Evolutionary conservation across 2,113 vertebrate genomes (phyloP).

Genomic region (Hydrochoerus hydrochaeris): DNA sequence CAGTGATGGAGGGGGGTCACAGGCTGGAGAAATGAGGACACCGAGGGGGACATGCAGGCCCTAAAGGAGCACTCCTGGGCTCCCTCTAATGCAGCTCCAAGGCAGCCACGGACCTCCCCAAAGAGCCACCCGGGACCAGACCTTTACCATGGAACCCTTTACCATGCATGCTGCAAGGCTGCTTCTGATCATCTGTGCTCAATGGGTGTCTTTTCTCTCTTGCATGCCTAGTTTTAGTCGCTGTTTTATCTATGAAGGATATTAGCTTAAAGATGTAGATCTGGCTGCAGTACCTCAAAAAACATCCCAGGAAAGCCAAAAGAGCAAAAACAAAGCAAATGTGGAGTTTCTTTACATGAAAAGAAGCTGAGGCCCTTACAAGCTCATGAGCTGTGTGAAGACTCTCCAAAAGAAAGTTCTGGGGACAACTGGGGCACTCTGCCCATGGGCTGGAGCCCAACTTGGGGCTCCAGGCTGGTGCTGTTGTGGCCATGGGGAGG

Average conservation of each 20-base stretch:
- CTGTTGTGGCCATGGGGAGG: neutral
- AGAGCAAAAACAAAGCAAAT: neutral
- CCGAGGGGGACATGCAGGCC: neutral
- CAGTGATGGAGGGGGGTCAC: neutral
- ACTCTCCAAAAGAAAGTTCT: neutral
- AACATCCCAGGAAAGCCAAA: neutral
- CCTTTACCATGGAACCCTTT: accelerated
- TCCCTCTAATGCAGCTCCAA: neutral
- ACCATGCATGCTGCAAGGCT: accelerated
- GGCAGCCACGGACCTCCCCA: neutral
- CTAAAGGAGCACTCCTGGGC: neutral
- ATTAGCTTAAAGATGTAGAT: neutral
- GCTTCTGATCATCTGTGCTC: neutral
- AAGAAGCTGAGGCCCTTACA: neutral
- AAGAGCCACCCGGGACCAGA: accelerated
- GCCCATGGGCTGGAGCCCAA: neutral
- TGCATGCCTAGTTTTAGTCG: neutral
- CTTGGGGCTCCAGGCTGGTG: too few relatives aligned
- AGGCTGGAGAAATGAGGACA: neutral
- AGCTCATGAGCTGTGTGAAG: accelerated
- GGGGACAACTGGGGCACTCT: neutral
- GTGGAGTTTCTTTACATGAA: accelerated
- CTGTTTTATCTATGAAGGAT: neutral
- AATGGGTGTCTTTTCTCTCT: neutral
- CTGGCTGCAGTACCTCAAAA: neutral